These are phyloP conservation scores for Ectemnius continuus DNA, from an alignment of 2,888 invertebrate species.

Conservation along the genomic window DNA sequence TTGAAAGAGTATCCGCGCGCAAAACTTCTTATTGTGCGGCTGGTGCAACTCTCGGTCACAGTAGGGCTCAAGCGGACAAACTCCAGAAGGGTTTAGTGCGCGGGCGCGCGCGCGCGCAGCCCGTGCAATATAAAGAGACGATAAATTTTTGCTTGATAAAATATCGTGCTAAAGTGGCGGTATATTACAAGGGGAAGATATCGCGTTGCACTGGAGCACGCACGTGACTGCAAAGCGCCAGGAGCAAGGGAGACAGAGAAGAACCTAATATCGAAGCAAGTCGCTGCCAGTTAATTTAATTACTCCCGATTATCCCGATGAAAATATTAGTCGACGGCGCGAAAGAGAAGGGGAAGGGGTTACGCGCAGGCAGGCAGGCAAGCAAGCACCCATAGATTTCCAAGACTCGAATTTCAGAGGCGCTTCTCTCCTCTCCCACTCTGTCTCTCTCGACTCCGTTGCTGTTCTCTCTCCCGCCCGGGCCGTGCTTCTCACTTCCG, in stretches of 20 bases:
- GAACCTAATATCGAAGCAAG: conserved; percentile 6
- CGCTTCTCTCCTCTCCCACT: neutral
- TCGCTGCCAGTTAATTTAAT: conserved; percentile 34
- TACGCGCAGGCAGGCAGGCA: conserved; percentile 14
- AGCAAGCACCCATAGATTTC: conserved; percentile 8
- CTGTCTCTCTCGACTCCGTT: neutral
- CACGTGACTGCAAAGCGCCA: neutral
- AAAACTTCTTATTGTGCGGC: conserved; percentile 54
- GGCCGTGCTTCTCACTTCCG: conserved; percentile 17
- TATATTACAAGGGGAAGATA: neutral
- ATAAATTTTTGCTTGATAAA: conserved; percentile 2
- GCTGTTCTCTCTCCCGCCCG: neutral
- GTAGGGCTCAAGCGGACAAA: conserved; percentile 13
- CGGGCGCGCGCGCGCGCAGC: neutral
- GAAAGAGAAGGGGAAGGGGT: conserved; percentile 10
- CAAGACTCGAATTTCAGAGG: conserved; percentile 44
- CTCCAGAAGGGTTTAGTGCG: neutral
- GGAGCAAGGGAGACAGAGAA: neutral
- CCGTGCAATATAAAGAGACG: conserved; percentile 1
- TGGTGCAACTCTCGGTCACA: conserved; percentile 10
- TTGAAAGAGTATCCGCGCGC: conserved; percentile 44
- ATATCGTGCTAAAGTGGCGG: conserved; percentile 15
- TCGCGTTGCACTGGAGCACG: neutral
- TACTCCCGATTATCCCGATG: conserved; percentile 34
- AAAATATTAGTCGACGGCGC: conserved; percentile 33